These are phyloP conservation scores for Ruditapes philippinarum DNA, from an alignment of 1,140 invertebrate species.

Conservation along the genomic window DNA sequence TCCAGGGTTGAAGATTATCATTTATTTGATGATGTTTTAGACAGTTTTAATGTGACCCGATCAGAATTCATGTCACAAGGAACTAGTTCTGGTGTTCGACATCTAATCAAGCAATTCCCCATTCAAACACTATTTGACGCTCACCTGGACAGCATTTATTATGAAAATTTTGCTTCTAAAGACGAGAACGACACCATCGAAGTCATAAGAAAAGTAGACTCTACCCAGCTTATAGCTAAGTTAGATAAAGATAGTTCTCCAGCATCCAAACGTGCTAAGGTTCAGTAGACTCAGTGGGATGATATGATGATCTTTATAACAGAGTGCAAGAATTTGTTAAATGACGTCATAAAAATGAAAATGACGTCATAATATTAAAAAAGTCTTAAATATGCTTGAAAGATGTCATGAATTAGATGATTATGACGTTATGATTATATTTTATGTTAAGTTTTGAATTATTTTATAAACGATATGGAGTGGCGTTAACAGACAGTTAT, in stretches of 20 bases:
- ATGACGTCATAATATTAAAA: too few relatives aligned
- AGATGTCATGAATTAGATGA: too few relatives aligned
- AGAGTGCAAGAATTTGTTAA: too few relatives aligned
- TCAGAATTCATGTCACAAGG: not conserved
- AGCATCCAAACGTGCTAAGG: not conserved
- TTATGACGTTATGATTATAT: too few relatives aligned
- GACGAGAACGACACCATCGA: not conserved
- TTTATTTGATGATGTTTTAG: conserved; percentile 9
- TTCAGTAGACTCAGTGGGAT: too few relatives aligned
- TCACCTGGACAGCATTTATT: conserved; percentile 30
- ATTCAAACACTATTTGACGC: not conserved
- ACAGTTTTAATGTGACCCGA: not conserved
- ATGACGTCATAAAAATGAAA: too few relatives aligned
- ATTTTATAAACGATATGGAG: too few relatives aligned
- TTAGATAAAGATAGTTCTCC: not conserved
- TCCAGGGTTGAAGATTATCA: conserved; percentile 45
- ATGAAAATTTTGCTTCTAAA: not conserved
- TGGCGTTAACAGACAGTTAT: too few relatives aligned
- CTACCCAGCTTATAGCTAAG: conserved; percentile 31
- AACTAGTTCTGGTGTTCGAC: conserved; percentile 13
- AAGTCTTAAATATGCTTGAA: too few relatives aligned
- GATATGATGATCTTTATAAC: too few relatives aligned
- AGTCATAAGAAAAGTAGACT: conserved; percentile 34
- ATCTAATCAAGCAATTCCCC: conserved; percentile 34
- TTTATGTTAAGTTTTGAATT: too few relatives aligned